Evolutionary conservation across 2,888 invertebrate genomes (phyloP).

Genomic region (Limnephilus marmoratus): DNA sequence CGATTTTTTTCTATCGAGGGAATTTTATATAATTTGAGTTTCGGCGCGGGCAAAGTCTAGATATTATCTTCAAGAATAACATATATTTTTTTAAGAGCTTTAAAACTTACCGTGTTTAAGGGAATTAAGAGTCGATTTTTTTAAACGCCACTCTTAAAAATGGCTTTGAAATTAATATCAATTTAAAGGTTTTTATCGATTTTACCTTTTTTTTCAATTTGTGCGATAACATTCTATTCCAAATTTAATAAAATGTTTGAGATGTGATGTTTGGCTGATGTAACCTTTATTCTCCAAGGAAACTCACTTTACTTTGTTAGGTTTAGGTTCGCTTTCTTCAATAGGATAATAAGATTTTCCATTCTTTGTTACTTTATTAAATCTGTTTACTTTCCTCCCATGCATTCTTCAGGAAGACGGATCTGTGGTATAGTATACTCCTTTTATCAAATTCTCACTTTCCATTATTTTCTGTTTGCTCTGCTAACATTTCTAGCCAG

Average conservation of each 20-base stretch:
- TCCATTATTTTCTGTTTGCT: conserved; percentile 8
- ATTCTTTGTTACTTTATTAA: conserved; percentile 47
- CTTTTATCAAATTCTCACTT: conserved; percentile 19
- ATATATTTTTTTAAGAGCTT: too few species aligned
- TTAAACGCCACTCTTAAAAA: too few species aligned
- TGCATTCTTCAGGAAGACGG: conserved; percentile 73
- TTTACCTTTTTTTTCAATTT: not conserved
- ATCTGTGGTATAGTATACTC: conserved; percentile 74
- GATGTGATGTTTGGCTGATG: not conserved
- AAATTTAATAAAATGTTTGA: not conserved
- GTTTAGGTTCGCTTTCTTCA: not conserved
- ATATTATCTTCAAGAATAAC: too few species aligned
- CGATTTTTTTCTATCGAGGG: too few species aligned
- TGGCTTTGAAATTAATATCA: too few species aligned
- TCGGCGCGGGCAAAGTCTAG: too few species aligned
- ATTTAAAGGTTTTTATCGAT: not conserved
- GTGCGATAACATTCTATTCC: not conserved
- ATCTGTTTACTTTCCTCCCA: conserved; percentile 18
- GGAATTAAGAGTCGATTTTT: too few species aligned
- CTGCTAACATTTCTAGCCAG: not conserved
- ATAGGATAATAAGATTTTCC: conserved; percentile 43
- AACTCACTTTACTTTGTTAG: not conserved
- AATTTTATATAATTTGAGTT: too few species aligned
- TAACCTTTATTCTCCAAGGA: not conserved
- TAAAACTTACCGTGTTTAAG: too few species aligned